Percentiles rank a stretch among this genome's conserved stretches.
These are phyloP conservation scores for Aspiorhynchus laticeps DNA, from an alignment of 2,113 vertebrate species.

Conservation along the genomic window DNA sequence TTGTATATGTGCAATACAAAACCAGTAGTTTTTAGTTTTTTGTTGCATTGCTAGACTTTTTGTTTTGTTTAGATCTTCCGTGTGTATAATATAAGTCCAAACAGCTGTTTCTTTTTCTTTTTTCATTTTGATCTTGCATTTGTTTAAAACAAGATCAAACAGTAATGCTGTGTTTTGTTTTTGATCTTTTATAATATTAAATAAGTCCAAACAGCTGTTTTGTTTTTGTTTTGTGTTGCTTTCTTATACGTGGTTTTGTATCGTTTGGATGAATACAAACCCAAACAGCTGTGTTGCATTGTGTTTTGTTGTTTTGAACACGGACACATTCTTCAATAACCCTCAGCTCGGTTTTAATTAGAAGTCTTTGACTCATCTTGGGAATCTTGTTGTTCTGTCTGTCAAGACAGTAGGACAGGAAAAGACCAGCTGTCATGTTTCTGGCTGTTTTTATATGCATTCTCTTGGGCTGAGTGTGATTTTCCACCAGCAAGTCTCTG, in stretches of 20 bases:
- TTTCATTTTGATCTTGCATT: not conserved
- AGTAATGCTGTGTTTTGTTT: not conserved
- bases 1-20: not conserved
- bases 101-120: not conserved
- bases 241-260: not conserved
- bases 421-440: constrained; percentile 39
- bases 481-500: not conserved
- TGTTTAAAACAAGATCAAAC: not conserved
- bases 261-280: not conserved
- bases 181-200: not conserved
- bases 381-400: constrained; percentile 32
- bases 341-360: constrained; percentile 18
- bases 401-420: not conserved
- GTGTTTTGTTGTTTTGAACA: not conserved
- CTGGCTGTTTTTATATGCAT: constrained; percentile 16
- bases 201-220: not conserved
- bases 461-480: not conserved
- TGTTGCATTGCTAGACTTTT: not conserved
- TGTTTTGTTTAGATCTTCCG: not conserved
- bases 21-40: not conserved
- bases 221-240: not conserved
- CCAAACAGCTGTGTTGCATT: constrained; percentile 1
- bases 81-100: not conserved
- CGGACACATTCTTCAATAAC: not conserved
- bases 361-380: not conserved